Base-by-base conservation (phyloP, 2,113 vertebrate genomes). In the Notiomystis cincta region DNA sequence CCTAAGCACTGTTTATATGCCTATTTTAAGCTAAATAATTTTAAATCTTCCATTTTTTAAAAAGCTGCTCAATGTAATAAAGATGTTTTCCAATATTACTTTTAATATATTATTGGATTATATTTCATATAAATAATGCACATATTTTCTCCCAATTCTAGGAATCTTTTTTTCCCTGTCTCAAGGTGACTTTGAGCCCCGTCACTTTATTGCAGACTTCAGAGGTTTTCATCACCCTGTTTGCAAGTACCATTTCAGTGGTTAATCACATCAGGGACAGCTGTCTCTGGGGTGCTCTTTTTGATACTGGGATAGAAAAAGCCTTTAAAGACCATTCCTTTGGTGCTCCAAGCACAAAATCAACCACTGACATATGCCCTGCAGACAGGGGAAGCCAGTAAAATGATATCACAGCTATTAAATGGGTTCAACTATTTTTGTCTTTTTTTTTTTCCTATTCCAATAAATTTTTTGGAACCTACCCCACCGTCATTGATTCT, bases 161-260 rank as follows among this genome's bases (percentile, higher is more conserved):
- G 87, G 92, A 96, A 87, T 70, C 11, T 33, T 60, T 72, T 77
- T 78, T 37, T 33, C 37, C n/a, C n/a, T 71, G 35, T 81, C 47
- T 88, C 50, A 85, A 88, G 95, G 88, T 97, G 94, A 95, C 95
- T 94, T 89, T 95, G 93, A 96, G 66, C 83, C 94, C 95, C 42
- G 19, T 97, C 97, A 97, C 83, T 89, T 91, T 76, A 76, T 79
- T 50, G 83, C 38, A 66, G 54, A 81, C 54, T 80, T 73, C 13
- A 65, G 83, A 80, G 73, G 23, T 83, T 96, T 96, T 93, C 95
- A 90, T 95, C 92, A 94, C 82, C 85, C 96, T 93, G 93, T 97
- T 96, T 93, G 85, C 82, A 93, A 97, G 92, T 93, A 91, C 90
- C 62, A 70, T 91, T 96, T 96, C 91, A 58, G 56, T 89, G 31